Evolutionary conservation across 2,888 invertebrate genomes (phyloP).

Genomic region (Drosophila tanythrix): DNA sequence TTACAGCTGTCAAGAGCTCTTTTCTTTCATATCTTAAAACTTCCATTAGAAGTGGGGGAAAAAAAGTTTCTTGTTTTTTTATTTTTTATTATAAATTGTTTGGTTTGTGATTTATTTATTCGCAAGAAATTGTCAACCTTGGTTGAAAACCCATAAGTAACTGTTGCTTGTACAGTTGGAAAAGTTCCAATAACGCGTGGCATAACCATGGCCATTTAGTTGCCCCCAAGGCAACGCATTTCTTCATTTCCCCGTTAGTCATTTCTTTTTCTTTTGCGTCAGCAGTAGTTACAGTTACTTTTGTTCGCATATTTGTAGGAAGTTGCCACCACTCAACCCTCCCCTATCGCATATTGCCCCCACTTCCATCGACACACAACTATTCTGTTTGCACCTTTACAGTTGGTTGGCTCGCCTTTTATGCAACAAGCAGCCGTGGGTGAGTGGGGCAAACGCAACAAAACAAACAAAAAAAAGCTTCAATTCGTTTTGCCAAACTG

Average conservation of each 20-base stretch:
- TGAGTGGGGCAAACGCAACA: conserved; percentile 23
- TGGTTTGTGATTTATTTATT: not conserved
- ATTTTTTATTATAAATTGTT: not conserved
- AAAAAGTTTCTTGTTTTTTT: not conserved
- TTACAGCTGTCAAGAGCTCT: not conserved
- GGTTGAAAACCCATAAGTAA: not conserved
- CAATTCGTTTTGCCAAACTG: conserved; percentile 75
- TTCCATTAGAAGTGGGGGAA: not conserved
- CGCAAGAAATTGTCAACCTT: not conserved
- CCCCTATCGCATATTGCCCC: not conserved
- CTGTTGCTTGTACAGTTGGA: not conserved
- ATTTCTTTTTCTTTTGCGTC: not conserved
- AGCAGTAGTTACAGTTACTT: conserved; percentile 38
- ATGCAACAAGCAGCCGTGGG: conserved; percentile 65
- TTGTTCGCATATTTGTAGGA: not conserved
- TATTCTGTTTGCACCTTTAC: conserved; percentile 50
- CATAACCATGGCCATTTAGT: not conserved
- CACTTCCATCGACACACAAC: not conserved
- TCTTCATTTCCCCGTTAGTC: not conserved
- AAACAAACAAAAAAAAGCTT: conserved; percentile 27
- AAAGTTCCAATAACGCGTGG: not conserved
- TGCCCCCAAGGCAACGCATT: conserved; percentile 13
- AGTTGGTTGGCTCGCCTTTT: conserved; percentile 60
- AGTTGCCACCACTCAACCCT: not conserved
- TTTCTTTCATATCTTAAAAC: not conserved